Base-by-base conservation (phyloP, 2,888 invertebrate species). In the Amaurobius ferox region DNA sequence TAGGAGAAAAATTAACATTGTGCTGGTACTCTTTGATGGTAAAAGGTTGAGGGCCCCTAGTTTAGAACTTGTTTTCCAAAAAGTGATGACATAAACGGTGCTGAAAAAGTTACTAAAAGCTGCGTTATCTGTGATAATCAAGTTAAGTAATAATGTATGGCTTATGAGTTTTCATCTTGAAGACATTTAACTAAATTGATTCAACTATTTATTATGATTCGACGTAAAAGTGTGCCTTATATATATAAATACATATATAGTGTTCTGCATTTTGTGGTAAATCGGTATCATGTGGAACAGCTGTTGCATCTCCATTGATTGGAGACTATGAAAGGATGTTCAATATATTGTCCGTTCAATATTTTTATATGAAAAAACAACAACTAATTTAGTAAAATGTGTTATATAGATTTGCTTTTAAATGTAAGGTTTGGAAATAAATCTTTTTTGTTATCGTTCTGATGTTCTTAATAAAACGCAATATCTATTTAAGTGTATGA, bases 51-150 rank as follows among this genome's bases (percentile, higher is more conserved):
- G n/a, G n/a, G n/a, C n/a, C n/a, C n/a, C n/a, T n/a, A n/a, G 19
- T 55, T n/a, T 1, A 11, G 61, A 61, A 23, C 19, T 0, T 66
- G 66, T n/a, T 35, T 66, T 5, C 13, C 9, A 66, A 32, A 30
- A 30, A 64, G 29, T 64, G 64, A 7, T 44, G n/a, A 29, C 29
- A 1, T 29, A n/a, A 19, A 32, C 9, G 72, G 72, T 77, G 77
- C 83, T 85, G 77, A 68, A 66, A 70, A 39, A 83, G 77, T 85
- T 85, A 85, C 83, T 85, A 85, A 85, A 85, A 68, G 44, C 28
- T 78, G 35, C 70, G 35, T 72, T 85, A 72, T 85, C 83, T 85
- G 83, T 85, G 83, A 85, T 85, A 85, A 85, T 85, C 66, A 48
- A 72, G 64, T 66, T 30, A 55, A 67, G 23, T 28, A 68, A 66